Evolutionary conservation across 2,888 invertebrate genomes (phyloP), one percentile per base, ranked within the genome.

Genomic region (Hemicrepidius hirtus): DNA sequence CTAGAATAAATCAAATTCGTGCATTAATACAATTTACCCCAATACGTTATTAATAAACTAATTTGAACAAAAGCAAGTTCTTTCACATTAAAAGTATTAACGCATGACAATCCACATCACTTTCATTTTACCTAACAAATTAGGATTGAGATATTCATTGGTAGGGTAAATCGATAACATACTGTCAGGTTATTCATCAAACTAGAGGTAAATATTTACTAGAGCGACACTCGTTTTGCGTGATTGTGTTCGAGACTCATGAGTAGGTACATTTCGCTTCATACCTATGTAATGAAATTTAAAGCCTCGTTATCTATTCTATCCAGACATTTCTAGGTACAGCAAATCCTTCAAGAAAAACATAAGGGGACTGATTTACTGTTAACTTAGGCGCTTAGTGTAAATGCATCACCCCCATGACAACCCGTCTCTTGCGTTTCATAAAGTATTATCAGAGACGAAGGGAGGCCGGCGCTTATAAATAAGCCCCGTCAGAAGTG

Each of bases 361-460:
- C 57, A 12, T 18, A 0, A n/a, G 18, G 20, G 35, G 35, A 10
- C 21, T 57, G 35, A 57, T 57, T 57, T 57, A 57, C 37, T 37
- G 57, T 20, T 37, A 57, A 57, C 57, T 57, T 37, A 20, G 37
- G 12, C 21, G 18, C 41, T 66, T 20, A 10, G 32, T 10, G 41
- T 57, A 66, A 66, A 66, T 66, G 55, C 16, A 66, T 53, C 53
- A 57, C 41, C 28, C 32, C 28, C 41, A 44, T 66, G 55, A 44
- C 66, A 57, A 41, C 57, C 57, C 24, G 32, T 46, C 46, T 44
- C 44, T 28, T 21, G 21, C 53, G 64, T 35, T 37, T 24, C 50
- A 49, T 53, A 53, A 53, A 18, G 64, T 37, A 65, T 65, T 65
- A 65, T 35, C 55, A 28, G 18, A 20, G 35, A 57, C 37, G 57